A percentile compares a stretch with the other conserved stretches of the same genome.
These are phyloP conservation scores for Pseudococcus longispinus DNA, from an alignment of 2,888 invertebrate species.

Conservation along the genomic window DNA sequence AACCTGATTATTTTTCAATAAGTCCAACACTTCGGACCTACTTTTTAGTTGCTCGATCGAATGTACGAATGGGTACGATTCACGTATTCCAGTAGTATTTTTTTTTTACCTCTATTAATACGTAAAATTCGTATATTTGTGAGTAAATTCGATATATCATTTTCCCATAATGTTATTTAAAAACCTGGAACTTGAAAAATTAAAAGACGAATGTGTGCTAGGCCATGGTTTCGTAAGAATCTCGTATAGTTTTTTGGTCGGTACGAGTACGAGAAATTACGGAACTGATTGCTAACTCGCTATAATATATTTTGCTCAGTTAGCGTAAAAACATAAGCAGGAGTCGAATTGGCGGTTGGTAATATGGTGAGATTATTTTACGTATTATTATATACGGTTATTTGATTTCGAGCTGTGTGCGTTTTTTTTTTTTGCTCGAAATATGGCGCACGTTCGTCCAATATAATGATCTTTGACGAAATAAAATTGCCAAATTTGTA, in stretches of 20 bases:
- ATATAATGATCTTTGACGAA: conserved; percentile 22
- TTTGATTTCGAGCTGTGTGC: not conserved
- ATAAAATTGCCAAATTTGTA: conserved; percentile 12
- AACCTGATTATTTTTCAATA: conserved; percentile 16
- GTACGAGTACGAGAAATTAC: not conserved
- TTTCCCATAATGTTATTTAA: not conserved
- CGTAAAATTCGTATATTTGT: not conserved
- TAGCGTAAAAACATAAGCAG: conserved; percentile 8
- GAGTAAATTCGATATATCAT: not conserved
- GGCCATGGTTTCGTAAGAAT: not conserved
- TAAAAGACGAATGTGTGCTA: not conserved
- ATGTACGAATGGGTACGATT: not conserved
- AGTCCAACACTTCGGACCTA: conserved; percentile 4
- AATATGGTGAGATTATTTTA: not conserved
- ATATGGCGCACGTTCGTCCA: not conserved
- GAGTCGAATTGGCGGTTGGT: not conserved
- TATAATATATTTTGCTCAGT: not conserved
- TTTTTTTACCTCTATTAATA: not conserved
- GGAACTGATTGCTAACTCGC: not conserved
- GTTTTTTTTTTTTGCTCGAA: not conserved
- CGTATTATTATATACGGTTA: not conserved
- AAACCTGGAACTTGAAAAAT: not conserved
- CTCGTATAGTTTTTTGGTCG: not conserved
- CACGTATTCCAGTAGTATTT: not conserved
- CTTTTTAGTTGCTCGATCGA: not conserved